Evolutionary conservation across 2,797 vertebrate genomes (phyloP).

Genomic region (Phalanger gymnotis): DNA sequence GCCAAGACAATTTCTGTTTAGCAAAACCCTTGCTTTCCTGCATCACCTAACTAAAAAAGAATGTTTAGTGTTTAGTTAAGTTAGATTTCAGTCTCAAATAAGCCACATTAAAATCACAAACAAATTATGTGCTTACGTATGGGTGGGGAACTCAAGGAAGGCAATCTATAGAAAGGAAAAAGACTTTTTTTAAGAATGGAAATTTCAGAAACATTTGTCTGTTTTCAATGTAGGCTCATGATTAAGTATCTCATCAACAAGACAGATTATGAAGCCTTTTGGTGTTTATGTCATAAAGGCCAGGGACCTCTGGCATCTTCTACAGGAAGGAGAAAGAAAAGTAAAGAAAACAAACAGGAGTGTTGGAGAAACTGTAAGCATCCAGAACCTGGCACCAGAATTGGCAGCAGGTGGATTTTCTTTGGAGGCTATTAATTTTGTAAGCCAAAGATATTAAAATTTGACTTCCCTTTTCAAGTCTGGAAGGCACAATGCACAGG

Average conservation of each 20-base stretch:
- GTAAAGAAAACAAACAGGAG: slow-evolving; percentile 72
- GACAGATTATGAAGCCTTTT: slow-evolving; percentile 70
- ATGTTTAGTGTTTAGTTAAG: slow-evolving; percentile 63
- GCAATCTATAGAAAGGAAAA: slow-evolving; percentile 35
- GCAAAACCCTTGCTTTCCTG: slow-evolving; percentile 64
- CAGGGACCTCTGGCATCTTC: slow-evolving; percentile 66
- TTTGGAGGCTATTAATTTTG: slow-evolving; percentile 78
- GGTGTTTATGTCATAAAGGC: slow-evolving; percentile 63
- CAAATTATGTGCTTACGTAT: slow-evolving; percentile 60
- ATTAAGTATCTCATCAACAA: slow-evolving; percentile 72
- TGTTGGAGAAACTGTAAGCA: slow-evolving; percentile 68
- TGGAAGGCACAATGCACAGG: slow-evolving; percentile 62
- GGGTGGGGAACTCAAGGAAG: slow-evolving; percentile 41
- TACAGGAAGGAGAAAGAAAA: slow-evolving; percentile 69
- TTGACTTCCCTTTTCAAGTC: slow-evolving; percentile 68
- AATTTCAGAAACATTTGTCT: slow-evolving; percentile 56
- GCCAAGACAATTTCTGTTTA: background rate
- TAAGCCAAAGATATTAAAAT: slow-evolving; percentile 79
- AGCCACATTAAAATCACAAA: slow-evolving; percentile 50
- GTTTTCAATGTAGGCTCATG: slow-evolving; percentile 24
- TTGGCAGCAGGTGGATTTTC: slow-evolving; percentile 78
- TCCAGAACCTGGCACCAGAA: slow-evolving; percentile 63
- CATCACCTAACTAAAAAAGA: slow-evolving; percentile 48
- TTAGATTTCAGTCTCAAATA: slow-evolving; percentile 65
- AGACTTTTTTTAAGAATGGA: slow-evolving; percentile 45